Conservation (phyloP, 1,140 invertebrate species). For the Bombus ignitus region DNA sequence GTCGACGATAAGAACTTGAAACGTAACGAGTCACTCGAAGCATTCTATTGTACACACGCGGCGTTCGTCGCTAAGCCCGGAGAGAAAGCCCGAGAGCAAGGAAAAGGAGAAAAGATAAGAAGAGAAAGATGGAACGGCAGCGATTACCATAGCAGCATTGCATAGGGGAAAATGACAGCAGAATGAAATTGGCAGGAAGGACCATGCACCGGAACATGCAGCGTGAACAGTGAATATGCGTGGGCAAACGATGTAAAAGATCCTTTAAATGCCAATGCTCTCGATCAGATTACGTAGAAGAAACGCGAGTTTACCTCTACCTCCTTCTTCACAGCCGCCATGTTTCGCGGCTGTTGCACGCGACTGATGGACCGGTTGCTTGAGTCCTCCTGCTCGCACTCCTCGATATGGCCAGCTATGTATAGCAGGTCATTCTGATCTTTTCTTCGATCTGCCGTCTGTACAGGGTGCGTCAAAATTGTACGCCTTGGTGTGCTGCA, state of each 20-base stretch:
- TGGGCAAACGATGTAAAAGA: not conserved
- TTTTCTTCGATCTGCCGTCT: not conserved
- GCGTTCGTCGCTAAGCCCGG: not conserved
- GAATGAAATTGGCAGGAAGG: not conserved
- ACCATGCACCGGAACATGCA: not conserved
- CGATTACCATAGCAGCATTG: slow-evolving; percentile 16
- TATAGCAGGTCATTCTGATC: not conserved
- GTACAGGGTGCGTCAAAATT: too few species aligned
- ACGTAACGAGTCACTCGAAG: not conserved
- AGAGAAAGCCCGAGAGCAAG: not conserved
- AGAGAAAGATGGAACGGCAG: slow-evolving; percentile 24
- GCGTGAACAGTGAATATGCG: not conserved
- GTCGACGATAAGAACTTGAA: not conserved
- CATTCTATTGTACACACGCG: not conserved
- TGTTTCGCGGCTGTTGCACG: slow-evolving; percentile 39
- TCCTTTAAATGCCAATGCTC: slow-evolving; percentile 36
- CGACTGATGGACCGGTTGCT: slow-evolving; percentile 35
- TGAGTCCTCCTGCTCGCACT: slow-evolving; percentile 37
- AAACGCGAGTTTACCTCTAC: slow-evolving; percentile 14
- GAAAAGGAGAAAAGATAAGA: not conserved
- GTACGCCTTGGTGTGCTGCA: too few species aligned
- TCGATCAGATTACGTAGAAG: slow-evolving; percentile 18
- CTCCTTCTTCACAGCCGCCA: slow-evolving; percentile 1
- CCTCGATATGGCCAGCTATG: slow-evolving; percentile 56
- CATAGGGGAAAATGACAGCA: not conserved